Percentiles rank a stretch among this genome's conserved stretches.
Conservation (phyloP, 2,888 invertebrate genomes). For the Tribolium freemani region DNA sequence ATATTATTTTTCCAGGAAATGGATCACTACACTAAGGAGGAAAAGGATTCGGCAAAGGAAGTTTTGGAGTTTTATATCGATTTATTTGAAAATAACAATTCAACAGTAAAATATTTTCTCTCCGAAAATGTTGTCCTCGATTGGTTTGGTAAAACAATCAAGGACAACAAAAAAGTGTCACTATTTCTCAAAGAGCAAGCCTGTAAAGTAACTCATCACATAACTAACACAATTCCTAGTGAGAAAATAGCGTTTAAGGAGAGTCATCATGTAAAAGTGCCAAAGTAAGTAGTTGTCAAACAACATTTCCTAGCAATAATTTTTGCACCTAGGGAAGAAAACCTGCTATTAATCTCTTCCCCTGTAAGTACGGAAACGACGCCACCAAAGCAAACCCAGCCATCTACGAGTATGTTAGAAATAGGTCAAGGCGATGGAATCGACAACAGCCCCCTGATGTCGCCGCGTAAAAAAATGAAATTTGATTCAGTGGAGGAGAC, state of each 20-base stretch:
- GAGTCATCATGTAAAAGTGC: conserved; percentile 59
- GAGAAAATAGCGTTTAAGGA: conserved; percentile 63
- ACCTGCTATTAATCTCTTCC: not conserved
- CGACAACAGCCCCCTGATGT: conserved; percentile 53
- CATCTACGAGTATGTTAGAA: conserved; percentile 48
- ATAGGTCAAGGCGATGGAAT: conserved; percentile 58
- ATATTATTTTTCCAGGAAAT: conserved; percentile 29
- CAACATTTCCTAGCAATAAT: not conserved
- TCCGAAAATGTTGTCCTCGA: conserved; percentile 69
- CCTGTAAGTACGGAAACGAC: conserved; percentile 43
- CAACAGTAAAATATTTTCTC: conserved; percentile 60
- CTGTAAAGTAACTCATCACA: conserved; percentile 58
- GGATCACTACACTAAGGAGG: conserved; percentile 52
- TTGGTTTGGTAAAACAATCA: conserved; percentile 77
- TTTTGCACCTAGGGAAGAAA: conserved; percentile 2
- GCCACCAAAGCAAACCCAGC: conserved; percentile 52
- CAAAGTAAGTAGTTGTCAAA: conserved; percentile 50
- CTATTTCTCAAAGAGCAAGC: conserved; percentile 72
- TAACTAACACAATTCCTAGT: conserved; percentile 57
- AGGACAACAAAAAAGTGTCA: conserved; percentile 72
- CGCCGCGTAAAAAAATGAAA: conserved; percentile 60
- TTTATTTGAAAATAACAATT: conserved; percentile 62
- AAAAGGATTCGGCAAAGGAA: conserved; percentile 57
- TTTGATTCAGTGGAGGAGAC: conserved; percentile 46
- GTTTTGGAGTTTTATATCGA: conserved; percentile 64